Percentiles rank a stretch among this genome's conserved stretches.
Evolutionary conservation across 2,113 vertebrate species (phyloP).

Genomic region (Phyllostomus hastatus): DNA sequence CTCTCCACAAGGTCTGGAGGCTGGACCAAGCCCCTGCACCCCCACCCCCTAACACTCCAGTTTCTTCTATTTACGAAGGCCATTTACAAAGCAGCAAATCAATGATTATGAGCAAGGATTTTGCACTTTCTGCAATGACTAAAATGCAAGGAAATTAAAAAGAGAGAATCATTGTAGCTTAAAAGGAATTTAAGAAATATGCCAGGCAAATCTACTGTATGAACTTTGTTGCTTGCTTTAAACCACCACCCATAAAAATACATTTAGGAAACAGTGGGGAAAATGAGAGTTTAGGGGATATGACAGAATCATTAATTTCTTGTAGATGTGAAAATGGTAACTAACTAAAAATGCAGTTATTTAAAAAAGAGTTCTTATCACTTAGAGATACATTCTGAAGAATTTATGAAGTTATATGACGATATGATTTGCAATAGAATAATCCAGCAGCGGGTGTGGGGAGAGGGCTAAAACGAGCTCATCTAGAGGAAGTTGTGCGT

Average conservation of each 20-base stretch:
- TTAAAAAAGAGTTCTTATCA: not conserved
- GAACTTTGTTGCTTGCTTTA: not conserved
- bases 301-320: not conserved
- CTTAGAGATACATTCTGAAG: not conserved
- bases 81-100: not conserved
- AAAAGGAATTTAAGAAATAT: not conserved
- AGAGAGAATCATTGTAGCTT: not conserved
- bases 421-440: not conserved
- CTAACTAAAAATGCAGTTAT: not conserved
- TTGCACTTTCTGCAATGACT: not conserved
- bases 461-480: not conserved
- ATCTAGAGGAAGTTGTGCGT: not conserved
- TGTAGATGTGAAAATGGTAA: not conserved
- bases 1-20: not conserved
- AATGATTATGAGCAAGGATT: not conserved
- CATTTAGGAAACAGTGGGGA: not conserved
- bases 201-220: not conserved
- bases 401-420: not conserved
- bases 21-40: not conserved
- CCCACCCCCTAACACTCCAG: rapidly evolving
- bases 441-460: not conserved
- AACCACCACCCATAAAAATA: not conserved
- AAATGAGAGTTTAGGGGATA: not conserved
- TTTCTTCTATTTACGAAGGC: not conserved
- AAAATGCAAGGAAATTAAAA: not conserved